A percentile compares a stretch with the other conserved stretches of the same genome.
phyloP scores from a whole-genome alignment of 2,888 invertebrate species.

The Micropterix aruncella region DNA sequence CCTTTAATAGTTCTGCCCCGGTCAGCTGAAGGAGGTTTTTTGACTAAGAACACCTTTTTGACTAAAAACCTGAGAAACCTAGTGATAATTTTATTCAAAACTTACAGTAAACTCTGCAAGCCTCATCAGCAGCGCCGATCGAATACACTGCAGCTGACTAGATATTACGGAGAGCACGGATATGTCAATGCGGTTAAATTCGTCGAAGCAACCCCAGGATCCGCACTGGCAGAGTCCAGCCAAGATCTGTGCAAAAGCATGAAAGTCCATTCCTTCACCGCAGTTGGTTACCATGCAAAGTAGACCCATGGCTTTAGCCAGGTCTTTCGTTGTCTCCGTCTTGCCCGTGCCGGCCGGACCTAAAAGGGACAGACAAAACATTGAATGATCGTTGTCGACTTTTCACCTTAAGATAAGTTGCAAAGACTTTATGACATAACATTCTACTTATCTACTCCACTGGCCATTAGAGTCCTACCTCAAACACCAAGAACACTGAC shows the following conservation, averaged over 20 bases:
- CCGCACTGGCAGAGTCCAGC: conserved; percentile 75
- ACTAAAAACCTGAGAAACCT: no score
- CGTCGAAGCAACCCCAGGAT: conserved; percentile 94
- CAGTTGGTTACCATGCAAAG: conserved; percentile 82
- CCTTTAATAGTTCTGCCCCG: no score
- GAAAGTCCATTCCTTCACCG: conserved; percentile 87
- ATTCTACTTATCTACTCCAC: no score
- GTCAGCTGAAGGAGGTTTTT: no score
- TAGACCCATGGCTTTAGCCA: conserved; percentile 78
- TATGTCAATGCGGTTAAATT: conserved; percentile 86
- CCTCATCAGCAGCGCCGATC: conserved; percentile 66
- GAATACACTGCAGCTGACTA: conserved; percentile 79
- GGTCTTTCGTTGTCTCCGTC: conserved; percentile 84
- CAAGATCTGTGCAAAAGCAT: conserved; percentile 64
- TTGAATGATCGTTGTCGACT: no score
- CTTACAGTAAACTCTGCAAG: conserved; percentile 60
- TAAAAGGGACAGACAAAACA: no score
- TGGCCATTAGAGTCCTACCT: no score
- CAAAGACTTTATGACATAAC: no score
- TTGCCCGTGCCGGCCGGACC: conserved; percentile 76
- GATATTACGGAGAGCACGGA: conserved; percentile 90
- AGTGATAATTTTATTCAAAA: no score
- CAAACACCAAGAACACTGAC: no score
- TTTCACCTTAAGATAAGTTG: no score
- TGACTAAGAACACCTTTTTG: no score